Base-by-base conservation (phyloP, 1,140 invertebrate species). In the Procambarus clarkii region DNA sequence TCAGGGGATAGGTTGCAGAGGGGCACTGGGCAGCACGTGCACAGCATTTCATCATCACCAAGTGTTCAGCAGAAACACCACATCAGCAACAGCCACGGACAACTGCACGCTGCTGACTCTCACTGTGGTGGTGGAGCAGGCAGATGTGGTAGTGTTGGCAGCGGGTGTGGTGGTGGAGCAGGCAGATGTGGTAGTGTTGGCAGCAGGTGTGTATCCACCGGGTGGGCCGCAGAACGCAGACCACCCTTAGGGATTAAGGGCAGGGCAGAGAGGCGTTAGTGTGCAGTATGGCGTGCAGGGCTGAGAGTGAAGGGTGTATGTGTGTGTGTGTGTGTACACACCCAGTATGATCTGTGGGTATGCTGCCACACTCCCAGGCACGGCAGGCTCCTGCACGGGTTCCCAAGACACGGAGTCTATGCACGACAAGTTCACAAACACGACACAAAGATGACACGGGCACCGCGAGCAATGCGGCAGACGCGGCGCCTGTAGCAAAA, bases 401-500 rank as follows among this genome's bases (percentile, higher is more conserved):
- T 77, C 82, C 46, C 34, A 46, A 91, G 45, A 69, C 82, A 85
- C 88, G 64, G 34, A 78, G 77, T 45, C 24, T 76, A 34, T 48
- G 64, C 80, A 90, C 85, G 74, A 74, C 45, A 90, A 84, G 81
- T 77, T 83, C 88, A 90, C 88, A 90, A 83, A 80, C 88, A 90
- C 88, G 82, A 91, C 81, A 91, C 82, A 84, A 91, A 77, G 82
- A 84, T 84, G 81, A 91, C 88, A 91, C 81, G 79, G 78, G 82
- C 88, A 91, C 88, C 88, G 88, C 88, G 88, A 91, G 88, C 88
- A 84, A 82, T 91, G 88, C 76, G 81, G 88, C 82, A 91, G 88
- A 91, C 88, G 85, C 88, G 88, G 88, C 88, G 88, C 88, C 88
- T 85, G 88, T 82, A 91, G 88, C 88, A 91, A 91, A 91, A 91